Percentiles rank a stretch among this genome's conserved stretches.
phyloP scores from a whole-genome alignment of 2,888 invertebrate species.

The Frankliniella fusca region DNA sequence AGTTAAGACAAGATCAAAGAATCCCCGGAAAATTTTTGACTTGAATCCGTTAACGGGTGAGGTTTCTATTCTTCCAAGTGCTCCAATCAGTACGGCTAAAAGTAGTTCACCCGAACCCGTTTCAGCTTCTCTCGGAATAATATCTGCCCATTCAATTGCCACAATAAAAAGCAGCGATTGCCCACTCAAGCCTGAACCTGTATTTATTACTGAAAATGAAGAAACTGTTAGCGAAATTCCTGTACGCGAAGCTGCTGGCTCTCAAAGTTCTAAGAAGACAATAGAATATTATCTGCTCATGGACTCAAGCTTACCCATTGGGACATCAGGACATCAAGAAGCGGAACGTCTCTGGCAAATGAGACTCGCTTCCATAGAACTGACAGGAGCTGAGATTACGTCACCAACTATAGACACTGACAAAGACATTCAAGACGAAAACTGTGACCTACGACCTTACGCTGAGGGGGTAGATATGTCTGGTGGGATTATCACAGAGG shows the following conservation, averaged over 20 bases:
- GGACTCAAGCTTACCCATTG: background rate
- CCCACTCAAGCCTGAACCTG: no score
- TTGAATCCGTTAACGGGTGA: background rate
- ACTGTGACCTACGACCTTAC: background rate
- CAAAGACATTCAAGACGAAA: background rate
- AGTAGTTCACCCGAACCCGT: background rate
- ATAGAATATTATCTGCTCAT: no score
- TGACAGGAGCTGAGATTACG: background rate
- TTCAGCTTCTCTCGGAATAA: no score
- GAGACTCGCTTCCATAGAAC: background rate
- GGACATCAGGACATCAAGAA: constrained; percentile 38
- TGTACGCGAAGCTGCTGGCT: background rate
- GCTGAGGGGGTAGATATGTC: background rate
- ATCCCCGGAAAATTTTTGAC: constrained; percentile 36
- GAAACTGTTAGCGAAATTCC: background rate
- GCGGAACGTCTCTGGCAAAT: constrained; percentile 33
- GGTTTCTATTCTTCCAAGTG: background rate
- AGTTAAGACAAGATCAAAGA: constrained; percentile 37
- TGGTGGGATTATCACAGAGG: background rate
- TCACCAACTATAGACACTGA: background rate
- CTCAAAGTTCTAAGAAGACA: background rate
- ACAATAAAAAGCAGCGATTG: no score
- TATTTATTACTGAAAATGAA: background rate
- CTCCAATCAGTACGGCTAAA: background rate
- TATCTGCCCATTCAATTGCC: no score